Evolutionary conservation across 2,113 vertebrate genomes (phyloP).

Genomic region (Butorides virescens): DNA sequence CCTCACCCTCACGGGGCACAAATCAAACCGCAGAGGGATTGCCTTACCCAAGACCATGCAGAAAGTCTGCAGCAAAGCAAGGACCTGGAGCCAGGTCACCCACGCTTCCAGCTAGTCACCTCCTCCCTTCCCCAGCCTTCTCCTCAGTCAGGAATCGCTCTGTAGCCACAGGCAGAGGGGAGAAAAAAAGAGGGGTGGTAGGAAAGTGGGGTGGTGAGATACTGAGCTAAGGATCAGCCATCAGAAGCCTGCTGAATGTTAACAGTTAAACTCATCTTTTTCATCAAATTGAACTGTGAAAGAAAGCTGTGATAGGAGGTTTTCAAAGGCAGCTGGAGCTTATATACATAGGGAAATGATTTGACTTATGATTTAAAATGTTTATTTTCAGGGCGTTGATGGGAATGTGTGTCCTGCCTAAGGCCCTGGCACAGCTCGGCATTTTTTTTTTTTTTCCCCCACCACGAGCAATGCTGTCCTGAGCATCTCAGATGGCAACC

Average conservation of each 20-base stretch:
- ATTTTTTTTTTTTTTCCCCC: not conserved
- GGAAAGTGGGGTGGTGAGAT: not conserved
- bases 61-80: not conserved
- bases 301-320: not conserved
- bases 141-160: not conserved
- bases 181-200: not conserved
- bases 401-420: conserved; percentile 14
- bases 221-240: not conserved
- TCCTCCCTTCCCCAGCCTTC: not conserved
- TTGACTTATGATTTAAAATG: not conserved
- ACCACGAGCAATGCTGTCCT: not conserved
- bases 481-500: conserved; percentile 5
- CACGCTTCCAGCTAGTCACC: not conserved
- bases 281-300: not conserved
- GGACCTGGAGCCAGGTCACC: not conserved
- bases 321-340: conserved; percentile 2
- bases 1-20: not conserved
- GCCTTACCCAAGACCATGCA: not conserved
- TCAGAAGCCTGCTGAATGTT: not conserved
- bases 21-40: not conserved
- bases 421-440: not conserved
- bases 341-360: not conserved
- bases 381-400: conserved; percentile 18
- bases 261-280: not conserved
- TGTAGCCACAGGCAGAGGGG: not conserved